Evolutionary conservation across 2,888 invertebrate species (phyloP).

Genomic region (Litoditis marina): DNA sequence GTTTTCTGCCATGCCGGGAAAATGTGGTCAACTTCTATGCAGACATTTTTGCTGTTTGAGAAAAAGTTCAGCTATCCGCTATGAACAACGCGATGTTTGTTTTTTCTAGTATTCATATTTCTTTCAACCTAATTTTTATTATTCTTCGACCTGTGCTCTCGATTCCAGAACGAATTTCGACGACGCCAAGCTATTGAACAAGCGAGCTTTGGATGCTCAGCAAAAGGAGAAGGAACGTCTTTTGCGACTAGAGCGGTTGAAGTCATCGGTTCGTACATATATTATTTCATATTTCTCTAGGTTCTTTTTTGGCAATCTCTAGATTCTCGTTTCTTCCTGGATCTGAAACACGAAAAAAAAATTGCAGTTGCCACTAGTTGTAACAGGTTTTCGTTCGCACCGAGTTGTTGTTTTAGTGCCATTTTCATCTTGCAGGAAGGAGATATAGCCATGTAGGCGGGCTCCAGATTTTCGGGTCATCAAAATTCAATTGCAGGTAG

Average conservation of each 20-base stretch:
- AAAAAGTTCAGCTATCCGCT: no score
- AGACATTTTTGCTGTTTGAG: no score
- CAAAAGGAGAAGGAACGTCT: slow-evolving; percentile 42
- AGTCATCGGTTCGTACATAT: slow-evolving; percentile 5
- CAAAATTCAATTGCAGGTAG: slow-evolving; percentile 6
- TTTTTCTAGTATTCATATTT: neutral
- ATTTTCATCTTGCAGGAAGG: no score
- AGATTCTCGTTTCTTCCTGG: no score
- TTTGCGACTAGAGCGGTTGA: slow-evolving; percentile 37
- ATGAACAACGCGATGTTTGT: no score
- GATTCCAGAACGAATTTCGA: slow-evolving; percentile 36
- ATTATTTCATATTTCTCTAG: neutral
- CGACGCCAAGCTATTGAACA: slow-evolving; percentile 17
- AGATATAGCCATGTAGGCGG: neutral
- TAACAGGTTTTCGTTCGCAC: no score
- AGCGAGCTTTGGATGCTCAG: slow-evolving; percentile 32
- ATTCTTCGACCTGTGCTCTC: no score
- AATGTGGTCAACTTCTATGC: no score
- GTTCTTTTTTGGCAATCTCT: neutral
- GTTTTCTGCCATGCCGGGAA: no score
- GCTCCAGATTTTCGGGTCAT: neutral
- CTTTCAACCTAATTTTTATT: neutral
- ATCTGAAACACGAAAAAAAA: no score
- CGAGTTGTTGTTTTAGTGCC: no score
- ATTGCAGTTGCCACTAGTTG: no score